Percentiles rank a stretch among this genome's conserved stretches.
phyloP scores from a whole-genome alignment of 2,113 vertebrate genomes.

The Pluvialis apricaria region DNA sequence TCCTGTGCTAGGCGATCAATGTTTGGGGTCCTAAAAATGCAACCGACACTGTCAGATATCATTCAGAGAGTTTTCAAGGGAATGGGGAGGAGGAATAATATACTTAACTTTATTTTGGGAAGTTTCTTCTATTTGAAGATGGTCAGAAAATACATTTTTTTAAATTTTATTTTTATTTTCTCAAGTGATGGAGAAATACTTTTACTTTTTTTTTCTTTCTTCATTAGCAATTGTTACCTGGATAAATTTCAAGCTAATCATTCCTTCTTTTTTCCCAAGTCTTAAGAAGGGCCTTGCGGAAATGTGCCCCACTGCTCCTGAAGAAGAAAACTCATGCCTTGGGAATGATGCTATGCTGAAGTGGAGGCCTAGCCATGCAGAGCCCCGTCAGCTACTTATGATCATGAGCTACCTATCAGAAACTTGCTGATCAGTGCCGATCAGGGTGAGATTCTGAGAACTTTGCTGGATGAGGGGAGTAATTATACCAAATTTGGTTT shows the following conservation, averaged over 20 bases:
- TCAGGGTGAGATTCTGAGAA: neutral
- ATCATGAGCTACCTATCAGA: neutral
- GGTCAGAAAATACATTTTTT: neutral
- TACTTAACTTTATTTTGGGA: neutral
- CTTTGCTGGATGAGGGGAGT: neutral
- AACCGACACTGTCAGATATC: neutral
- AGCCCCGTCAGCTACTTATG: neutral
- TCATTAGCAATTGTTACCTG: neutral
- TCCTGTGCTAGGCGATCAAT: slow-evolving; percentile 83
- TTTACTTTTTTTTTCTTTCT: neutral
- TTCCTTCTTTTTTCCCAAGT: neutral
- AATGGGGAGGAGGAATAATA: neutral
- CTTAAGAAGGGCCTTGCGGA: neutral
- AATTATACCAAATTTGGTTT: neutral
- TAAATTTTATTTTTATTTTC: neutral
- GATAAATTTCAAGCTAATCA: neutral
- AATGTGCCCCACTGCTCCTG: neutral
- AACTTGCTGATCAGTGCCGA: neutral
- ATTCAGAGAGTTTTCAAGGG: neutral
- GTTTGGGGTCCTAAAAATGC: slow-evolving; percentile 79
- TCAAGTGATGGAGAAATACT: neutral
- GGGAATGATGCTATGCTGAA: neutral
- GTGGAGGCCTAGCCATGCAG: neutral
- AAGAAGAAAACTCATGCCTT: neutral
- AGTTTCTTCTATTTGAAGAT: neutral